phyloP scores from a whole-genome alignment of 2,797 vertebrate genomes.

The Lagocephalus sceleratus region DNA sequence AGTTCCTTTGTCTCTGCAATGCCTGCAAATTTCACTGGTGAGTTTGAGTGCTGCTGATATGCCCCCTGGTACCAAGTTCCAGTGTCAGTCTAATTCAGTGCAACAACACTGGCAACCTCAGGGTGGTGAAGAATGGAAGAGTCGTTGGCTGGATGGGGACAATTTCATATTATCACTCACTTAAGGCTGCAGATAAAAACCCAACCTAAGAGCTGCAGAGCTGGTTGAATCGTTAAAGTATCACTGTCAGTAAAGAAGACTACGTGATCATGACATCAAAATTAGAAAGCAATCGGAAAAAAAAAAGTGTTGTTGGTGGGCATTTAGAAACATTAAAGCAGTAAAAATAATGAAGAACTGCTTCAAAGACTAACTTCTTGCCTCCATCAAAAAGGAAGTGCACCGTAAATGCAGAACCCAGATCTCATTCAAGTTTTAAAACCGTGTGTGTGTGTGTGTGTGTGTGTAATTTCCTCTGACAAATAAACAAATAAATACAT shows the following conservation, averaged over 20 bases:
- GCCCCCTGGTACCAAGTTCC: slow-evolving; percentile 51
- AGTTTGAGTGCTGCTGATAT: slow-evolving; percentile 58
- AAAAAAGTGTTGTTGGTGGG: too few relatives aligned
- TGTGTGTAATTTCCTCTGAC: background rate
- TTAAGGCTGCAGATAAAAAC: slow-evolving; percentile 27
- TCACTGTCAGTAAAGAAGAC: too few relatives aligned
- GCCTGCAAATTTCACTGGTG: slow-evolving; percentile 49
- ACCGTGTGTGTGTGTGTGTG: background rate
- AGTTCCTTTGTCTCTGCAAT: slow-evolving; percentile 67
- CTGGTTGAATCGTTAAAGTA: background rate
- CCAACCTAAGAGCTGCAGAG: slow-evolving; percentile 15
- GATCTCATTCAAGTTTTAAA: slow-evolving; percentile 3
- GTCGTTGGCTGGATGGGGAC: slow-evolving; percentile 31
- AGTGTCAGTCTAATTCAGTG: slow-evolving; percentile 50
- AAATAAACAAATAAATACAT: background rate
- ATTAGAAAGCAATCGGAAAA: too few relatives aligned
- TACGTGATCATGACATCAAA: too few relatives aligned
- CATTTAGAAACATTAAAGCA: too few relatives aligned
- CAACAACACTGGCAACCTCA: slow-evolving; percentile 42
- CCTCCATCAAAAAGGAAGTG: too few relatives aligned
- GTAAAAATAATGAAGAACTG: too few relatives aligned
- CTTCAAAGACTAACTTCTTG: too few relatives aligned
- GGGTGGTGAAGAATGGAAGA: slow-evolving; percentile 35
- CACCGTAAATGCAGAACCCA: background rate
- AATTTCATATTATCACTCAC: slow-evolving; percentile 35